phyloP scores from a whole-genome alignment of 2,113 vertebrate genomes.

The Steatornis caripensis region DNA sequence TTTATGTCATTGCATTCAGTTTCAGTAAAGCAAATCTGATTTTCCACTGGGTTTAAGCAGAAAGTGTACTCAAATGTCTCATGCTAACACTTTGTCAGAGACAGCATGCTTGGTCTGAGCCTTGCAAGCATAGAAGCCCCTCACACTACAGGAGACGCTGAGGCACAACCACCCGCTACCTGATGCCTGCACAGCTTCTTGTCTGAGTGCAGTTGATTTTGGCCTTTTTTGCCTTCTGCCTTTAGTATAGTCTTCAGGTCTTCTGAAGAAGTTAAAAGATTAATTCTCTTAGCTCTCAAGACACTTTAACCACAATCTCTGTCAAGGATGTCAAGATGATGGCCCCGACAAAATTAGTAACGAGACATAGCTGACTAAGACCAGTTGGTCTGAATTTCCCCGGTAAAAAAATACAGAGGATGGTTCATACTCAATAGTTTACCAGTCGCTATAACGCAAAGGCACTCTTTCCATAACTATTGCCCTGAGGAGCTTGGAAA shows the following conservation, averaged over 20 bases:
- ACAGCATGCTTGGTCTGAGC: rapidly evolving
- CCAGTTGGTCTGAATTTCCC: not conserved
- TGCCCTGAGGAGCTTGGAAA: not conserved
- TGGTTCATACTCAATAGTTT: not conserved
- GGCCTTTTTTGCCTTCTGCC: too few relatives aligned
- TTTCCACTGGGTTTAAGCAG: not conserved
- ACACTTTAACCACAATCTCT: not conserved
- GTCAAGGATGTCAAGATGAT: not conserved
- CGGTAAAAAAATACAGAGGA: rapidly evolving
- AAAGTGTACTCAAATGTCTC: not conserved
- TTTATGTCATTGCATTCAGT: not conserved
- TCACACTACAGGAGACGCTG: not conserved
- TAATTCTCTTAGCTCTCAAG: not conserved
- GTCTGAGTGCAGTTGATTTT: not conserved
- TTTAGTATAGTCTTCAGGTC: not conserved
- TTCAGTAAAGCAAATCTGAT: not conserved
- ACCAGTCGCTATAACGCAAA: not conserved
- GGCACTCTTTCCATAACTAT: not conserved
- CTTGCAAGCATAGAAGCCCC: not conserved
- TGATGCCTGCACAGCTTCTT: not conserved
- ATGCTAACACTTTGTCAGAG: not conserved
- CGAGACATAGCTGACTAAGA: rapidly evolving
- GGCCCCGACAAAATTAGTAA: not conserved
- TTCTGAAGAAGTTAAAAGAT: not conserved
- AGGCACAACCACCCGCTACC: not conserved